These are phyloP conservation scores for Hypotaenidia okinawae DNA, from an alignment of 2,797 vertebrate genomes.

Conservation along the genomic window DNA sequence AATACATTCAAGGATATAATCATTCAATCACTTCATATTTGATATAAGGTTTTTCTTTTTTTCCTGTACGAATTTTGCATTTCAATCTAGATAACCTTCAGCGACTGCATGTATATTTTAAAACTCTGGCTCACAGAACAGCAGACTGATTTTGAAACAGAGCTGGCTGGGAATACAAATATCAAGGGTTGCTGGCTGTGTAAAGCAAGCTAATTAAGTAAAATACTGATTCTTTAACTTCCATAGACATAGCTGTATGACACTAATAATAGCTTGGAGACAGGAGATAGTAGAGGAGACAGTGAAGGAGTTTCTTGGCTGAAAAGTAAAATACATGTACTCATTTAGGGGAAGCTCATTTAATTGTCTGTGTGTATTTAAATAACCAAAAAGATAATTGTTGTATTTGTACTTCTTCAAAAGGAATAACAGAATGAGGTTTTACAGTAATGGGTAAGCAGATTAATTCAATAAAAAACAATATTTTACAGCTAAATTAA, in stretches of 20 bases:
- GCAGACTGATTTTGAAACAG: not conserved
- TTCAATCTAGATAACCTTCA: not conserved
- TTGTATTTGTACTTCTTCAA: not conserved
- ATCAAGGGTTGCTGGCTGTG: not conserved
- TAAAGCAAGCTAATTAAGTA: conserved; percentile 8
- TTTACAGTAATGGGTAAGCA: not conserved
- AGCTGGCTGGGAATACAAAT: not conserved
- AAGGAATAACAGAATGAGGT: not conserved
- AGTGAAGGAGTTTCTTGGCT: not conserved
- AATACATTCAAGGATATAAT: not conserved
- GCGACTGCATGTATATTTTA: not conserved
- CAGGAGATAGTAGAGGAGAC: not conserved
- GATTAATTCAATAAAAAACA: not conserved
- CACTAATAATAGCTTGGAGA: not conserved
- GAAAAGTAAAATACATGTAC: not conserved
- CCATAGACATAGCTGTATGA: not conserved
- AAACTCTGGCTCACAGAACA: not conserved
- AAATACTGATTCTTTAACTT: conserved; percentile 16
- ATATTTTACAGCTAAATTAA: not conserved
- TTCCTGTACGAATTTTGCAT: not conserved
- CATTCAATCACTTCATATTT: not conserved
- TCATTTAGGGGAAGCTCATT: conserved; percentile 22
- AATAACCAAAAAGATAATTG: not conserved
- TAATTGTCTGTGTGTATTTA: not conserved
- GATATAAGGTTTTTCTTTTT: not conserved